These are phyloP conservation scores for Rhingia rostrata DNA, from an alignment of 2,888 invertebrate species.

Conservation along the genomic window DNA sequence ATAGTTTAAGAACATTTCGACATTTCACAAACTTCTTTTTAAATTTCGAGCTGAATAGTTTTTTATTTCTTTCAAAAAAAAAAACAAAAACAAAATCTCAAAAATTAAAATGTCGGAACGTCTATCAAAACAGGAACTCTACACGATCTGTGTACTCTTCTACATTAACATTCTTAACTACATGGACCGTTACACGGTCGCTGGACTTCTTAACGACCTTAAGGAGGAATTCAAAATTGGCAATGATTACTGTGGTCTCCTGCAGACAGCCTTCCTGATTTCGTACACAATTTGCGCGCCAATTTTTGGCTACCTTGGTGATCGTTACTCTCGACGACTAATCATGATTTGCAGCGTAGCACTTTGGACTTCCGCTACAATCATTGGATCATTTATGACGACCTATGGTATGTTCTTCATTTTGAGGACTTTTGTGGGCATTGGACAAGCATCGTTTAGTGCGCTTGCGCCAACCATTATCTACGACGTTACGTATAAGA, in stretches of 20 bases:
- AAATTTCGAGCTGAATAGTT: no score
- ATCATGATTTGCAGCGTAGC: constrained; percentile 33
- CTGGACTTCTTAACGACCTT: constrained; percentile 41
- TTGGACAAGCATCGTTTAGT: constrained; percentile 49
- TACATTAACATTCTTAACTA: constrained; percentile 51
- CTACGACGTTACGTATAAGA: constrained; percentile 42
- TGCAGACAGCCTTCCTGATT: constrained; percentile 56
- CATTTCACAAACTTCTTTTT: no score
- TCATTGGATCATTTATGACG: constrained; percentile 38
- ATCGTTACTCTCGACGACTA: constrained; percentile 40
- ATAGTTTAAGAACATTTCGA: no score
- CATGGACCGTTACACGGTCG: constrained; percentile 55
- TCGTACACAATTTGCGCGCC: constrained; percentile 46
- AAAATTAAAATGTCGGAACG: not conserved
- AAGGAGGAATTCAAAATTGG: constrained; percentile 35
- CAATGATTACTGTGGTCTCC: constrained; percentile 48
- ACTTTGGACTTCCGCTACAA: constrained; percentile 39
- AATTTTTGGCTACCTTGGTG: constrained; percentile 56
- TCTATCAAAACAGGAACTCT: constrained; percentile 15
- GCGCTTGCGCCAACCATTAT: constrained; percentile 57
- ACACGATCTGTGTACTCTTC: constrained; percentile 37
- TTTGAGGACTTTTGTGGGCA: constrained; percentile 33
- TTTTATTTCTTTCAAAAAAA: no score
- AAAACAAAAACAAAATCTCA: not conserved
- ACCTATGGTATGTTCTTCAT: constrained; percentile 42